These are phyloP conservation scores for Tenthredo livida DNA, from an alignment of 2,888 invertebrate genomes.

Conservation along the genomic window DNA sequence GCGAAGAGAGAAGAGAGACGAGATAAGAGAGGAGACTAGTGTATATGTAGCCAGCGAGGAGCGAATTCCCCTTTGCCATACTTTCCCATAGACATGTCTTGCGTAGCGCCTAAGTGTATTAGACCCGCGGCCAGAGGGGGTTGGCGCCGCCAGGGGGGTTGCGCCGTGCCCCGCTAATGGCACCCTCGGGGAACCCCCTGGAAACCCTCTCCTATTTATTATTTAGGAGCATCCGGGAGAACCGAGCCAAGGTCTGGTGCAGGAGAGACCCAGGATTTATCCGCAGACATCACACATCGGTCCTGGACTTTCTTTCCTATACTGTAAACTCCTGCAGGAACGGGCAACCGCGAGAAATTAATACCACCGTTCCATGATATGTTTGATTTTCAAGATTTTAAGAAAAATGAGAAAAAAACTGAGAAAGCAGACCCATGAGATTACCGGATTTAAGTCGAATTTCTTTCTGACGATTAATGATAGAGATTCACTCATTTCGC, in stretches of 20 bases:
- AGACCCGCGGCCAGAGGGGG: conserved; percentile 66
- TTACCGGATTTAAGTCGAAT: no score
- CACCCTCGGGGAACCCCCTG: conserved; percentile 76
- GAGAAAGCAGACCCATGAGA: no score
- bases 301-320: conserved; percentile 60
- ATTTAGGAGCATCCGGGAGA: conserved; percentile 71
- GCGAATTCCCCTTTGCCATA: conserved; percentile 58
- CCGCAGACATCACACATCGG: conserved; percentile 70
- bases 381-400: not conserved
- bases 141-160: conserved; percentile 40
- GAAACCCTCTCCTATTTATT: conserved; percentile 77
- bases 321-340: conserved; percentile 56
- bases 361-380: conserved; percentile 50
- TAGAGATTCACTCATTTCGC: no score
- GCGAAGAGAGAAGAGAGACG: not conserved
- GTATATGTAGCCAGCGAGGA: not conserved
- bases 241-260: conserved; percentile 32
- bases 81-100: conserved; percentile 65
- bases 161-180: conserved; percentile 76
- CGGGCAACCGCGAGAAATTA: conserved; percentile 61
- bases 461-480: no score
- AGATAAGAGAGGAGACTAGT: not conserved
- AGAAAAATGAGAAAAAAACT: not conserved
- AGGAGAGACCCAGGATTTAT: conserved; percentile 68
- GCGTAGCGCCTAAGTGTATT: conserved; percentile 74